Evolutionary conservation across 1,140 invertebrate genomes (phyloP).

Genomic region (Hestina assimilis): DNA sequence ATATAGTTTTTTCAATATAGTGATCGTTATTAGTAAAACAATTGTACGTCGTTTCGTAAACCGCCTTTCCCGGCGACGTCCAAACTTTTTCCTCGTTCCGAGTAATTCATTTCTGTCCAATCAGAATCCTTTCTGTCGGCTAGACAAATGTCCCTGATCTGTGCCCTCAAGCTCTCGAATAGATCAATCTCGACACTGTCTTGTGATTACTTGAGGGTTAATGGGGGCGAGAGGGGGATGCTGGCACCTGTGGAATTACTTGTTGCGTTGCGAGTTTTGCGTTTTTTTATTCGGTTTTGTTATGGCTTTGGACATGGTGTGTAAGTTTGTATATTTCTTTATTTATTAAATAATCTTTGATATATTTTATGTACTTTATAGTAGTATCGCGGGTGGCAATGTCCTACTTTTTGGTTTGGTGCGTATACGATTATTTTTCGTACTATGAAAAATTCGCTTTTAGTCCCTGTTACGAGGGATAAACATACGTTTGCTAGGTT

Average conservation of each 20-base stretch:
- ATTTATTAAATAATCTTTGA: too few species aligned
- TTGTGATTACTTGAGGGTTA: conserved; percentile 30
- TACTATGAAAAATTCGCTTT: too few species aligned
- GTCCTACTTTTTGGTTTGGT: too few species aligned
- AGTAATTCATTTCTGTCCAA: not conserved
- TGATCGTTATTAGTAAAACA: too few species aligned
- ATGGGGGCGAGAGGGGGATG: conserved; percentile 7
- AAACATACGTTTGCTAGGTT: too few species aligned
- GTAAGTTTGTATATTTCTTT: not conserved
- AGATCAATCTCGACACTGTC: conserved; percentile 39
- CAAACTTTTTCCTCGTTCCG: not conserved
- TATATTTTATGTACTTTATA: too few species aligned
- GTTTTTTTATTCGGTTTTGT: not conserved
- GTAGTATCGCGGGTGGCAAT: too few species aligned
- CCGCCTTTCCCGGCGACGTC: too few species aligned
- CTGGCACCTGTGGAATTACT: conserved; percentile 29
- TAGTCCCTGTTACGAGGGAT: too few species aligned
- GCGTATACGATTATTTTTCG: too few species aligned
- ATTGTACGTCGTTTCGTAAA: too few species aligned
- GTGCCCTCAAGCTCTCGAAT: conserved; percentile 9
- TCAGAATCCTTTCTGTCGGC: not conserved
- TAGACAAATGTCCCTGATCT: conserved; percentile 21
- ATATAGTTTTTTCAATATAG: too few species aligned
- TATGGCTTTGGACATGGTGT: not conserved
- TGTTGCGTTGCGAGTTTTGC: conserved; percentile 7